Percentiles rank a stretch among this genome's conserved stretches.
phyloP scores from a whole-genome alignment of 2,888 invertebrate genomes.

The Panopea generosa region DNA sequence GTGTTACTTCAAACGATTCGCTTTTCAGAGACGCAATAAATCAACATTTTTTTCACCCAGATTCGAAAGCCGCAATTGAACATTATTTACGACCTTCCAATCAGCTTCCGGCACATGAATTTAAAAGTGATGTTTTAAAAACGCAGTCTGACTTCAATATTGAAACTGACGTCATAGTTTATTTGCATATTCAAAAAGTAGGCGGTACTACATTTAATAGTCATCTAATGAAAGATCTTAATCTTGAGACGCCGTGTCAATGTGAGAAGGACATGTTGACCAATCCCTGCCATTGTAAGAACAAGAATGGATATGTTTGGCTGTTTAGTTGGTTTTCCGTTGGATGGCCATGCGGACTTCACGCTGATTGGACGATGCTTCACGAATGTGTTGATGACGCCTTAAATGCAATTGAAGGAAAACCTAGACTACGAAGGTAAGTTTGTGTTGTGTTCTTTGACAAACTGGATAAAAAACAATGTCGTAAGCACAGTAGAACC shows the following conservation, averaged over 20 bases:
- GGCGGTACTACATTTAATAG: constrained; percentile 56
- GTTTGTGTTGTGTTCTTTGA: too few species aligned
- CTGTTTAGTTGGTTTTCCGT: constrained; percentile 63
- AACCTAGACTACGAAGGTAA: constrained; percentile 48
- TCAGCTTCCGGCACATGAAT: background rate
- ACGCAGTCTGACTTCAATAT: constrained; percentile 31
- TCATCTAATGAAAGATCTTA: constrained; percentile 53
- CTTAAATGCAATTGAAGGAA: constrained; percentile 46
- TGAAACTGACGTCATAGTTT: constrained; percentile 54
- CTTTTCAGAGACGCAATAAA: constrained; percentile 30
- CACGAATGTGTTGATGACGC: constrained; percentile 56
- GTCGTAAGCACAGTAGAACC: too few species aligned
- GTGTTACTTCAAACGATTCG: constrained; percentile 37
- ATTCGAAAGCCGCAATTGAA: constrained; percentile 23
- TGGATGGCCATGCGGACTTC: constrained; percentile 64
- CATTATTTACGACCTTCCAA: constrained; percentile 36
- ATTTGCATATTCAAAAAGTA: constrained; percentile 62
- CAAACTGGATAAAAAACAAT: too few species aligned
- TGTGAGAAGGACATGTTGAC: constrained; percentile 51
- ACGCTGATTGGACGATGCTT: constrained; percentile 64
- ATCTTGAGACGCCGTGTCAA: constrained; percentile 45
- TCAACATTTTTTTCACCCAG: constrained; percentile 27
- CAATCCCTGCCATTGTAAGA: constrained; percentile 57
- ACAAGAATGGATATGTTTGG: constrained; percentile 46
- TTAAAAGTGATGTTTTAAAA: background rate